A percentile compares a stretch with the other conserved stretches of the same genome.
Conservation (phyloP, 1,140 invertebrate genomes). For the Akabosia matsudoensis region DNA sequence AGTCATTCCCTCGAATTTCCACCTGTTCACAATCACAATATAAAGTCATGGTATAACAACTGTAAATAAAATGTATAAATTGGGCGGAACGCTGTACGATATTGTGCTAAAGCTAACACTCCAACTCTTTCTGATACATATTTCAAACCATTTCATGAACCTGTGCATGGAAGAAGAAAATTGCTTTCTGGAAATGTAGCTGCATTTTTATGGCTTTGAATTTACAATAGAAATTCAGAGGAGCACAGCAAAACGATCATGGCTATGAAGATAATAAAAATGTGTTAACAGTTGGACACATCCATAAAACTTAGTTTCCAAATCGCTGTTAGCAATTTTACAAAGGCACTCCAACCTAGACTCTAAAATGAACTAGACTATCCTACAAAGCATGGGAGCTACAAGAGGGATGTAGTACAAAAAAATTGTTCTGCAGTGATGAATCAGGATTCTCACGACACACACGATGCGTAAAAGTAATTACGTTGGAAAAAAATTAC, state of each 20-base stretch:
- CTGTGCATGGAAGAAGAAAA: too few relatives aligned
- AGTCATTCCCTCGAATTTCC: constrained; percentile 62
- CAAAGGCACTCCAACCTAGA: background rate
- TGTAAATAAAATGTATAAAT: constrained; percentile 25
- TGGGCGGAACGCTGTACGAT: background rate
- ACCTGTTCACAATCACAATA: too few relatives aligned
- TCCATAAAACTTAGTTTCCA: too few relatives aligned
- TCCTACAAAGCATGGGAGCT: background rate
- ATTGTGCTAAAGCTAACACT: background rate
- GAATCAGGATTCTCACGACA: background rate
- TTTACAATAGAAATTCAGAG: too few relatives aligned
- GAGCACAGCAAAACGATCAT: too few relatives aligned
- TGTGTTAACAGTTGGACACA: too few relatives aligned
- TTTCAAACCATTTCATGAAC: background rate
- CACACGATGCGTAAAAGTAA: constrained; percentile 3
- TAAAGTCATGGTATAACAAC: constrained; percentile 23
- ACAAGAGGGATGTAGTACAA: background rate
- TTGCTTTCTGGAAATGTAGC: too few relatives aligned
- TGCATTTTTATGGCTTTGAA: too few relatives aligned
- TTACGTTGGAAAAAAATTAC: constrained; percentile 11
- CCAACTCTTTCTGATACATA: too few relatives aligned
- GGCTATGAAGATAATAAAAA: background rate
- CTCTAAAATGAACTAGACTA: background rate
- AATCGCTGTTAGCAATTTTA: too few relatives aligned
- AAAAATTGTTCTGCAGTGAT: background rate